Evolutionary conservation across 2,113 vertebrate species (phyloP), one percentile per base, ranked within the genome.

Genomic region (Megaceryle torquata): DNA sequence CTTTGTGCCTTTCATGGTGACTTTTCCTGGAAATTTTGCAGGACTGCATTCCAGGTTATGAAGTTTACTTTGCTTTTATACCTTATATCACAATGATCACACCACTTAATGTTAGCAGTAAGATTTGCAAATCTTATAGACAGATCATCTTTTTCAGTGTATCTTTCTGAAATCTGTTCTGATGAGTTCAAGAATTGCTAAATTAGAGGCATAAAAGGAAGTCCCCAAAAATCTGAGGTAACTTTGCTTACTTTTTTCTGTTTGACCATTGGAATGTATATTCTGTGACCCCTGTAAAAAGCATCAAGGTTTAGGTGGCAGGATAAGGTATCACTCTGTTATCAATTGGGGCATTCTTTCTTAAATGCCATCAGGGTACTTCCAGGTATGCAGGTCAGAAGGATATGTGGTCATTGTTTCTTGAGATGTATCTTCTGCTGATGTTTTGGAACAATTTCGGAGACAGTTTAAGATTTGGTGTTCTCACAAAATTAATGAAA

Each of bases 11-110:
- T 79, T 60, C 5, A 1, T 39, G 22, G 7, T 41, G 21, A 41
- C 6, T 69, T 61, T 72, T 61, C 39, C 29, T 61, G 37, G 16
- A 77, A 39, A 28, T 46, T 48, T 57, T 65, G 2, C 33, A 41
- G 54, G 44, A 29, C 16, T 60, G 3, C 2, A 3, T 69, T 25
- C 6, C 13, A 44, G 26, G 10, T 53, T 28, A 69, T 0, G 0
- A 16, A 18, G 9, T 35, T 71, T 28, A 17, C 16, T 48, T 84
- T 68, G 33, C 4, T 35, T 81, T 89, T 60, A 17, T 64, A 13
- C 4, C 39, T 43, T 48, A 0, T 31, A 50, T 39, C 43, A 21
- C 26, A 77, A 4, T 3, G 1, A 15, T 51, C 15, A 15, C 16
- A 14, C 4, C 3, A 10, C 16, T 78, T 81, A 48, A 33, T 20